These are phyloP conservation scores for Petrocephalus sullivani DNA, from an alignment of 2,797 vertebrate genomes.

Conservation along the genomic window DNA sequence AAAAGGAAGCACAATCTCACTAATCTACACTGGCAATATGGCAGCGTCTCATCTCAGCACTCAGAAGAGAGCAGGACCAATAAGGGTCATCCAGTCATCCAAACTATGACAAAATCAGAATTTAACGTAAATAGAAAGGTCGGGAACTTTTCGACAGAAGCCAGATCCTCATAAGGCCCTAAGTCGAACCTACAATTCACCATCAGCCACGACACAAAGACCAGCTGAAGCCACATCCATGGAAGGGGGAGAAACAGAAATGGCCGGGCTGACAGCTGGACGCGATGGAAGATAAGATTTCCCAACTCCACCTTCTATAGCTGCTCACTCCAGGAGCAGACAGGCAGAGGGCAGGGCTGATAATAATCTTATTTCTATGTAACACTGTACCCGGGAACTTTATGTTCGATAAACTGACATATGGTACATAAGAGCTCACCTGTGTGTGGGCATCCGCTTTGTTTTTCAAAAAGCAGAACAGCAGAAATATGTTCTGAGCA, in stretches of 20 bases:
- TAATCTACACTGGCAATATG: not conserved
- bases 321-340: not conserved
- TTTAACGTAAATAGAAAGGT: not conserved
- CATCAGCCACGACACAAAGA: not conserved
- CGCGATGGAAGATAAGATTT: not conserved
- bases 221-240: not conserved
- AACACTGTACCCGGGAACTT: not conserved
- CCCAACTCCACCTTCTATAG: not conserved
- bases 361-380: not conserved
- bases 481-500: not conserved
- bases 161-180: not conserved
- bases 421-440: not conserved
- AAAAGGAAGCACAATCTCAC: not conserved
- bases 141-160: not conserved
- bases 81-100: not conserved
- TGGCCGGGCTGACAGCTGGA: not conserved
- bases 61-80: not conserved
- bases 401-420: slow-evolving; percentile 4
- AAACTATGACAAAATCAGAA: not conserved
- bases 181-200: not conserved
- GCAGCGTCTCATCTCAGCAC: not conserved
- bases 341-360: not conserved
- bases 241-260: not conserved
- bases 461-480: not conserved
- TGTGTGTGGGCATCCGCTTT: not conserved